Conservation (phyloP, 2,113 vertebrate species). For the Alexandromys fortis region DNA sequence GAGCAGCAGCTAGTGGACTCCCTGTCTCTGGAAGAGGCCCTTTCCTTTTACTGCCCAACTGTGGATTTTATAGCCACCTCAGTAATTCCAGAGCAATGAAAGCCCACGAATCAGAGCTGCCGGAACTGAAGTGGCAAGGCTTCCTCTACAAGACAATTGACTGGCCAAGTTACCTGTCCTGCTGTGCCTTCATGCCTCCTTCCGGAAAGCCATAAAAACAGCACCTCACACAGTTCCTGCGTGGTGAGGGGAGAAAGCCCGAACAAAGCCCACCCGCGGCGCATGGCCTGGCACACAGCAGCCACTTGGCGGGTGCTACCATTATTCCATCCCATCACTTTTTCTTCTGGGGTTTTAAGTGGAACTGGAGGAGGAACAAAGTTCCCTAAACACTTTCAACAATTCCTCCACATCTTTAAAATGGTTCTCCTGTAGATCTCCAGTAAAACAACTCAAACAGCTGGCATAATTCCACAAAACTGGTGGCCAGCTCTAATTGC, state of each 20-base stretch:
- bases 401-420: slow-evolving; percentile 49
- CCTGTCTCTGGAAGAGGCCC: not conserved
- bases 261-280: not conserved
- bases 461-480: slow-evolving; percentile 31
- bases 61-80: not conserved
- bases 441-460: slow-evolving; percentile 51
- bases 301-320: not conserved
- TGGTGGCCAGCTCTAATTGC: slow-evolving; percentile 53
- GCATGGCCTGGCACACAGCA: not conserved
- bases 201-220: not conserved
- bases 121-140: not conserved
- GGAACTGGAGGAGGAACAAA: not conserved
- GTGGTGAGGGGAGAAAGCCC: not conserved
- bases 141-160: not conserved
- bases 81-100: not conserved
- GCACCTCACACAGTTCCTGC: not conserved
- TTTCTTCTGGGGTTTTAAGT: not conserved
- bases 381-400: not conserved
- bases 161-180: not conserved
- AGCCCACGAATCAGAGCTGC: not conserved
- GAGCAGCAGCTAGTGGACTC: not conserved
- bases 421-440: slow-evolving; percentile 25
- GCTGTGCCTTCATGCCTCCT: not conserved
- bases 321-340: not conserved
- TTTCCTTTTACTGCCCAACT: not conserved